Percentiles rank a stretch among this genome's conserved stretches.
These are phyloP conservation scores for Machimus atricapillus DNA, from an alignment of 2,888 invertebrate genomes.

Conservation along the genomic window DNA sequence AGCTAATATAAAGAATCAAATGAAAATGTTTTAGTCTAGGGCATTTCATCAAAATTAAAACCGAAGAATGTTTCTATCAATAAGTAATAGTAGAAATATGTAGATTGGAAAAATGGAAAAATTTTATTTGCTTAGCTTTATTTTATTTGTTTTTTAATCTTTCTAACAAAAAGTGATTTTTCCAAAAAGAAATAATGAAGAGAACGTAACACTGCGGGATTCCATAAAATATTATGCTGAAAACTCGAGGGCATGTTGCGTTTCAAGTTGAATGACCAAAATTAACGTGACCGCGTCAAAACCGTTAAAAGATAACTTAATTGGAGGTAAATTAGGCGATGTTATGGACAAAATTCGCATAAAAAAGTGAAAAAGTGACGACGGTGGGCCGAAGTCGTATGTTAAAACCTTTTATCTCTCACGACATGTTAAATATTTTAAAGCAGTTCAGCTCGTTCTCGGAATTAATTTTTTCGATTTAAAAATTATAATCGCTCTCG, in stretches of 20 bases:
- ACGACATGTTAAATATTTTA: background rate
- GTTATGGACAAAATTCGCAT: background rate
- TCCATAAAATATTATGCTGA: background rate
- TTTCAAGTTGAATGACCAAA: background rate
- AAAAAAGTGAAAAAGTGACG: background rate
- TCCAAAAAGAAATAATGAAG: background rate
- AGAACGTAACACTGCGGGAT: background rate
- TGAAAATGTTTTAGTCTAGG: no score
- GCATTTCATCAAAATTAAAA: no score
- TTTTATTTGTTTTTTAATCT: no score
- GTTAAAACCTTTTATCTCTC: background rate
- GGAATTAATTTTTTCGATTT: background rate
- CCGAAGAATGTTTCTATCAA: no score
- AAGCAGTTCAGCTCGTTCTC: background rate
- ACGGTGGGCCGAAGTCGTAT: background rate
- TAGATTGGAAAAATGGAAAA: no score
- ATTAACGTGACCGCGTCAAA: background rate
- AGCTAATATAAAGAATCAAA: no score
- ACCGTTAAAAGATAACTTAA: conserved; percentile 13
- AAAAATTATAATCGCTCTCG: background rate
- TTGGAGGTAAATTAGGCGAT: background rate
- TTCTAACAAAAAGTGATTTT: background rate
- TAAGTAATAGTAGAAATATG: no score
- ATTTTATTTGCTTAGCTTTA: no score
- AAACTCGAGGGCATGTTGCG: background rate